Evolutionary conservation across 2,113 vertebrate genomes (phyloP).

Genomic region (Cebidichthys violaceus): DNA sequence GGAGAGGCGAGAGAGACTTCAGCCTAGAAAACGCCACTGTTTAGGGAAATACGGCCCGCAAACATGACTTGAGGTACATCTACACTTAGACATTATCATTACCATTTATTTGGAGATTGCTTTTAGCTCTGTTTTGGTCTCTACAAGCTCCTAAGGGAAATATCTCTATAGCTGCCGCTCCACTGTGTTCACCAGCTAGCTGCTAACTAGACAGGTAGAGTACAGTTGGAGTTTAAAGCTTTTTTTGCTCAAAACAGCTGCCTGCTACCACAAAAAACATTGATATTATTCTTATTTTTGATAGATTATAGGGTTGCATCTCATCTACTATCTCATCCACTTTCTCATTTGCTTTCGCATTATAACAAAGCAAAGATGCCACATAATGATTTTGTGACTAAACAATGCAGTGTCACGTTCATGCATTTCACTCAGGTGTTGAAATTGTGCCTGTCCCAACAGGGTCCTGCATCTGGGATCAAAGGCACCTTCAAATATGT

Average conservation of each 20-base stretch:
- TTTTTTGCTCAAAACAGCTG: background rate
- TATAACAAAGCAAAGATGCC: background rate
- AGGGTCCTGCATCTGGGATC: conserved; percentile 31
- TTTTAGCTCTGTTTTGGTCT: conserved; percentile 5
- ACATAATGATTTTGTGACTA: background rate
- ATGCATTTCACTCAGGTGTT: conserved; percentile 22
- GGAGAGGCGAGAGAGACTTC: background rate
- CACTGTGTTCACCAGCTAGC: background rate
- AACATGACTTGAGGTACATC: background rate
- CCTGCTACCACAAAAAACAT: too few species aligned
- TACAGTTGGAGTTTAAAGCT: background rate
- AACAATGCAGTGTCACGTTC: background rate
- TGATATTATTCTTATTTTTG: background rate
- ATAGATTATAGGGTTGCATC: background rate
- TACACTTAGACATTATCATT: background rate
- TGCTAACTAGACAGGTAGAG: background rate
- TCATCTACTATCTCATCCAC: background rate
- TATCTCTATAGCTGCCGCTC: background rate
- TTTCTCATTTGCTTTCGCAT: background rate
- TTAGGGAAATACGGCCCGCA: background rate
- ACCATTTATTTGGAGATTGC: background rate
- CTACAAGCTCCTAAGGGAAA: background rate
- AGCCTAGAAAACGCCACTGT: background rate
- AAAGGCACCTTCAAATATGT: conserved; percentile 47
- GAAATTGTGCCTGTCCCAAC: conserved; percentile 3